Base-by-base conservation (phyloP, 30 jellyfish, hydroid and myxozoan genomes). In the Chironex yamaguchii region DNA sequence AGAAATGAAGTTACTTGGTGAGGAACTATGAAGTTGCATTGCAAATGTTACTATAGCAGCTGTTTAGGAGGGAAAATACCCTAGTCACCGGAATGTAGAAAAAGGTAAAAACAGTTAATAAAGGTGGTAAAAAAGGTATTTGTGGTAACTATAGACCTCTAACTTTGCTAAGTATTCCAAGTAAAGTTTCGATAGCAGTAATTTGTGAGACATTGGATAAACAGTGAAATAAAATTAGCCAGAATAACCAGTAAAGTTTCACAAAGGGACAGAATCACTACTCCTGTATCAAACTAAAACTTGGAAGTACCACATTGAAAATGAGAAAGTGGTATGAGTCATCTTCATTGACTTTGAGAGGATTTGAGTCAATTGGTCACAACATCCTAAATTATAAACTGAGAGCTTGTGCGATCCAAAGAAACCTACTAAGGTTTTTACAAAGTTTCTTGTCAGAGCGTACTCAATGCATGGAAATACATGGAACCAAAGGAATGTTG, bases 241-340 rank as follows among this genome's bases (percentile, higher is more conserved):
- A 70, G 9, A n/a, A n/a, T n/a, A 67, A 70, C 84, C 84, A 70
- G 29, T 70, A 71, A 71, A 71, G 84, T 24, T 70, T 70, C 36
- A 31, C 31, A 6, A 22, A 0, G 36, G 73, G 9, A 70, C 84
- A 17, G 84, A 70, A 70, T 28, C 34, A 25, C 75, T 35, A 12
- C 84, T 70, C 2, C 32, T 70, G 4, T 21, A 70, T 71, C 27
- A 31, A 22, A 70, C 84, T 22, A 71, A 70, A 21, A 70, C 73
- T 12, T 70, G 84, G 84, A 12, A 24, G 17, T 3, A 33, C 3
- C 72, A 68, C 71, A 2, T 70, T 2, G 84, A 70, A 12, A 22
- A 70, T 29, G 29, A 35, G 9, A 70, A 70, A 71, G 11, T 70
- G 3, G 84, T 70, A 4, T 68, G 32, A 3, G 29, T 35, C 21